phyloP scores from a whole-genome alignment of 2,888 invertebrate genomes.

The Neelides folsomi region DNA sequence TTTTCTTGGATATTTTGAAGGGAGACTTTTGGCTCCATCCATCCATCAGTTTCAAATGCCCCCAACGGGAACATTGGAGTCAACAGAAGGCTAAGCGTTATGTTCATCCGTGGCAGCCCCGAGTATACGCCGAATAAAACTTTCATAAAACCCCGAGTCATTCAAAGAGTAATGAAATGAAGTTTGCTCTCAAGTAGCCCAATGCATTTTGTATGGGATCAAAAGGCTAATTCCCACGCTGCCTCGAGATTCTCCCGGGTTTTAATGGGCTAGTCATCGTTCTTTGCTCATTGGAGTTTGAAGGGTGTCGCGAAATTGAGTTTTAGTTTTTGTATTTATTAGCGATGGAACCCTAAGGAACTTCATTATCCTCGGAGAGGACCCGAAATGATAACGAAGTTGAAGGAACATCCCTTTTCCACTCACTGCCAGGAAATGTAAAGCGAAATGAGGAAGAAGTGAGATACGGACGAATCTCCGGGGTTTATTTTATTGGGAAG shows the following conservation, averaged over 20 bases:
- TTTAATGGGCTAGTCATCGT: too few relatives aligned
- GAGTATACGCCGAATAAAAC: slow-evolving; percentile 20
- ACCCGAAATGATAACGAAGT: slow-evolving; percentile 9
- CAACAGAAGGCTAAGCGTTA: slow-evolving; percentile 23
- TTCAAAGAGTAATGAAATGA: slow-evolving; percentile 10
- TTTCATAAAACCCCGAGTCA: slow-evolving; percentile 16
- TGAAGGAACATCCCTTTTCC: neutral
- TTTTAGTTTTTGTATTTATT: too few relatives aligned
- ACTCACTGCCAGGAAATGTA: slow-evolving; percentile 5
- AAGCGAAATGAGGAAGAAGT: too few relatives aligned
- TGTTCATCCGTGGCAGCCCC: slow-evolving; percentile 19
- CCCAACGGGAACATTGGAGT: slow-evolving; percentile 29
- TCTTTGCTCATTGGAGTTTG: too few relatives aligned
- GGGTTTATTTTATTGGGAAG: too few relatives aligned
- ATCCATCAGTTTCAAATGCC: slow-evolving; percentile 24
- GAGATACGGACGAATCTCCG: too few relatives aligned
- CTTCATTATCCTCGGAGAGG: slow-evolving; percentile 17
- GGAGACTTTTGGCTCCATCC: slow-evolving; percentile 5
- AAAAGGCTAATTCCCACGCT: too few relatives aligned
- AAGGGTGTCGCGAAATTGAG: too few relatives aligned
- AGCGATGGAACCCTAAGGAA: slow-evolving; percentile 16
- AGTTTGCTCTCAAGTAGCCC: neutral
- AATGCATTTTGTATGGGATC: too few relatives aligned
- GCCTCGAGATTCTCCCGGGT: too few relatives aligned
- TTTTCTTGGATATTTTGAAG: too few relatives aligned